Evolutionary conservation across 2,113 vertebrate genomes (phyloP).

Genomic region (Gulo gulo): DNA sequence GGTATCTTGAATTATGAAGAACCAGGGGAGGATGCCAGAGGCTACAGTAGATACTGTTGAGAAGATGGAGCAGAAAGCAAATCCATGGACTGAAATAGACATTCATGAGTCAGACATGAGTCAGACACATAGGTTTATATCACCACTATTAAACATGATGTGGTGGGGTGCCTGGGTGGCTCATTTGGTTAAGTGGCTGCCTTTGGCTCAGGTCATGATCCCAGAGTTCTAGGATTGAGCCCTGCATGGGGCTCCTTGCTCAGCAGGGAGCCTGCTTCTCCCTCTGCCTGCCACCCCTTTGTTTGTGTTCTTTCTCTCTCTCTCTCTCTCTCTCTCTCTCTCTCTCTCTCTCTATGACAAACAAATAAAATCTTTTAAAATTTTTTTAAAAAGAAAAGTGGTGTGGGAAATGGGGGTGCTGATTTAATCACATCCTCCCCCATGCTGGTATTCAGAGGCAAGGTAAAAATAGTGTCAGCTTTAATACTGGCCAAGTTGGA

Average conservation of each 20-base stretch:
- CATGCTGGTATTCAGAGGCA: neutral
- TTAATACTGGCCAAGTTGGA: neutral
- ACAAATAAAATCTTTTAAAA: no score
- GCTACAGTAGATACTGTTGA: neutral
- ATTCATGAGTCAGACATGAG: neutral
- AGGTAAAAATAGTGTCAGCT: neutral
- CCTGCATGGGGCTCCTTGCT: no score
- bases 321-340: no score
- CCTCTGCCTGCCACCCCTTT: no score
- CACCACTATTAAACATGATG: neutral
- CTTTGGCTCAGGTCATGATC: no score
- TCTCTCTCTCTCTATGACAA: no score
- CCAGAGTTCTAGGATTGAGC: no score
- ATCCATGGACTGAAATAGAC: neutral
- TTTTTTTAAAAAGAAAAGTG: no score
- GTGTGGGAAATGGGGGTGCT: neutral
- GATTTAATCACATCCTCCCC: neutral
- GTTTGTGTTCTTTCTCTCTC: no score
- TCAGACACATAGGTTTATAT: neutral
- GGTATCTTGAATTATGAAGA: neutral
- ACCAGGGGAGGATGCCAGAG: neutral
- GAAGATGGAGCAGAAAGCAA: neutral
- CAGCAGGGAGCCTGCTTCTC: no score
- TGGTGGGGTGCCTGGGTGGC: no score
- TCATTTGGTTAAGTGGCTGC: no score